Evolutionary conservation across 2,888 invertebrate species (phyloP).

Genomic region (Synergus japonicus): DNA sequence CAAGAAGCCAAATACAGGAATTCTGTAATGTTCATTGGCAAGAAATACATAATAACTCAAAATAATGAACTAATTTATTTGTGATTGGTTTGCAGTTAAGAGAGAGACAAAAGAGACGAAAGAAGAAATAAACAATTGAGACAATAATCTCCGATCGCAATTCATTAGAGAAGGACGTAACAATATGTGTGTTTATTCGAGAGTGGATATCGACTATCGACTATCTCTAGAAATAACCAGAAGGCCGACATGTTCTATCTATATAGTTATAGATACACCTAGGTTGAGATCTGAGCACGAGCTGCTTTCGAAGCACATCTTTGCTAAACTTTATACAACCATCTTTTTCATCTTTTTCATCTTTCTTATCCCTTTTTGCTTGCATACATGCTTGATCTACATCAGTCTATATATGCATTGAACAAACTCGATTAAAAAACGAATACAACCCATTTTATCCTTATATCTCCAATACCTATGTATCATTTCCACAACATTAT

Average conservation of each 20-base stretch:
- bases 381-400: not conserved
- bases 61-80: not conserved
- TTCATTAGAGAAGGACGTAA: constrained; percentile 29
- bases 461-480: not conserved
- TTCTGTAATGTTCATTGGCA: not conserved
- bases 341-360: not conserved
- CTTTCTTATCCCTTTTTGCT: not conserved
- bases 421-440: not conserved
- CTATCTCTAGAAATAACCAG: constrained; percentile 30
- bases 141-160: constrained; percentile 27
- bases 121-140: constrained; percentile 1
- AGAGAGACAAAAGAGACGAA: not conserved
- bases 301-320: not conserved
- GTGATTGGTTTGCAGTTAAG: not conserved
- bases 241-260: constrained; percentile 5
- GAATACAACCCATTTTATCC: not conserved
- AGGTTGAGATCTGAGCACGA: not conserved
- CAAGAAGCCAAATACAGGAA: not conserved
- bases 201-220: constrained; percentile 26
- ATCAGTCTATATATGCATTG: not conserved
- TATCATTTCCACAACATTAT: too few species aligned
- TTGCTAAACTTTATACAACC: not conserved
- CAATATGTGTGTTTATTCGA: constrained; percentile 35
- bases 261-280: constrained; percentile 4
- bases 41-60: not conserved